phyloP scores from a whole-genome alignment of 2,113 vertebrate species.

The Sus scrofa region DNA sequence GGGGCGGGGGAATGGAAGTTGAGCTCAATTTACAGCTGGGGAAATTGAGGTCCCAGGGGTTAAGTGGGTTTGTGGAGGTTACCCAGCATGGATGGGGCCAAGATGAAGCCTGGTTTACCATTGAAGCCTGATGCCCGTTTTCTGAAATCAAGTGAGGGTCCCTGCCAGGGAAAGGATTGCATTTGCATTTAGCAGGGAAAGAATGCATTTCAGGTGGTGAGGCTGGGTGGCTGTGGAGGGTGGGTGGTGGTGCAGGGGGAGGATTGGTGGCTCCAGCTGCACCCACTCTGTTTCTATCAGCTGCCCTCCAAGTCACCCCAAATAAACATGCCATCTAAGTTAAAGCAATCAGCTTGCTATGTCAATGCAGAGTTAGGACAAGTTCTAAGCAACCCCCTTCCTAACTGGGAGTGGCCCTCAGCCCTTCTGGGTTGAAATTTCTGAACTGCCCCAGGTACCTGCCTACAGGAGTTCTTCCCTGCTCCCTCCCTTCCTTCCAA shows the following conservation, averaged over 20 bases:
- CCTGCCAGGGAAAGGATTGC: neutral
- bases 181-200: neutral
- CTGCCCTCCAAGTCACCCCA: neutral
- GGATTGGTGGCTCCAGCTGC: neutral
- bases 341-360: neutral
- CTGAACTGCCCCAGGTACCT: neutral
- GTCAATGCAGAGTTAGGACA: neutral
- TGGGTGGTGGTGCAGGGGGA: neutral
- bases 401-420: neutral
- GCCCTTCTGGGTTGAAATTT: neutral
- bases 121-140: neutral
- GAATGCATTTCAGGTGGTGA: neutral
- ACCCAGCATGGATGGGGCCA: neutral
- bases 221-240: neutral
- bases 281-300: neutral
- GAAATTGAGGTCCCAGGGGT: neutral
- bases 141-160: neutral
- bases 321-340: neutral
- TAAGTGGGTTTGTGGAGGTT: slow-evolving; percentile 51
- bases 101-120: neutral
- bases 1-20: neutral
- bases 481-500: neutral
- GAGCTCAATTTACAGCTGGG: slow-evolving; percentile 58
- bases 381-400: neutral
- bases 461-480: neutral